Conservation (phyloP, 2,797 vertebrate species). For the Anguilla marmorata region DNA sequence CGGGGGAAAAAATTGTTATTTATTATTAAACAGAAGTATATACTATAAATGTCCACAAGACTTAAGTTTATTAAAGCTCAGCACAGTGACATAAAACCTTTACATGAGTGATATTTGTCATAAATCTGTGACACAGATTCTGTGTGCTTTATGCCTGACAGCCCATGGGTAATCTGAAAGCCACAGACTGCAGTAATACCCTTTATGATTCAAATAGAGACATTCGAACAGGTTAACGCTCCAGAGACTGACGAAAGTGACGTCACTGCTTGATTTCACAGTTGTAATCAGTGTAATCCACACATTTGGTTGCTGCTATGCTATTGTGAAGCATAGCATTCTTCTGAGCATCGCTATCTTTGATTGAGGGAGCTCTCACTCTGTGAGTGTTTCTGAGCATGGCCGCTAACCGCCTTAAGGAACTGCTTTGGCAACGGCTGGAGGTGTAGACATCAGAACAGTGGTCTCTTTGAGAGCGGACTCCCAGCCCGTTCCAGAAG, state of each 20-base stretch:
- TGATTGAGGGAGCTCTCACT: neutral
- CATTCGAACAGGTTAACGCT: neutral
- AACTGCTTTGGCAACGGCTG: neutral
- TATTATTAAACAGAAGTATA: no score
- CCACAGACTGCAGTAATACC: neutral
- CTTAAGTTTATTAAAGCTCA: neutral
- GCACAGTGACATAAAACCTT: neutral
- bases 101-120: neutral
- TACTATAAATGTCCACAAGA: no score
- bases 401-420: neutral
- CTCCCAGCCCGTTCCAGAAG: neutral
- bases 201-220: neutral
- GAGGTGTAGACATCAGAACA: constrained; percentile 2
- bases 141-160: neutral
- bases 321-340: neutral
- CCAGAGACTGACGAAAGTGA: neutral
- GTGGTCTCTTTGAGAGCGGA: neutral
- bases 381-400: neutral
- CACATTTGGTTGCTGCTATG: neutral
- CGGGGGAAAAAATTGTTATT: no score
- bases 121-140: neutral
- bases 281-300: neutral
- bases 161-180: neutral
- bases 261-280: neutral
- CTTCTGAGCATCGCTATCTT: neutral